Base-by-base conservation (phyloP, 2,113 vertebrate genomes). In the Nibea coibor region DNA sequence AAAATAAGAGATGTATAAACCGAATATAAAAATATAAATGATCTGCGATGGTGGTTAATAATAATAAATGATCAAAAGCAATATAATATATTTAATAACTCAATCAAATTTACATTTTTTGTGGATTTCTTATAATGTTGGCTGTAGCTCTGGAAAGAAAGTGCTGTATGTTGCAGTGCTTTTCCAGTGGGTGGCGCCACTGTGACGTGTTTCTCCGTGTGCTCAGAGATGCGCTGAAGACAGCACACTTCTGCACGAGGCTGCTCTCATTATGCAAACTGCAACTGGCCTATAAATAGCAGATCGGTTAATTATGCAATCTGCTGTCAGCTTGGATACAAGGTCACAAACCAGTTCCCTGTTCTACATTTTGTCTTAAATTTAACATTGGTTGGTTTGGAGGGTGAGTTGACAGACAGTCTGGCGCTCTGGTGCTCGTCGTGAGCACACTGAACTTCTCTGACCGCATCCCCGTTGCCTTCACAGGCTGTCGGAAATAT, bases 141-240 rank as follows among this genome's bases (percentile, higher is more conserved):
- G 69, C 71, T 35, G 3, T 16, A 62, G 35, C 19, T 19, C 6
- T 62, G 19, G 3, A 11, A 61, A 48, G 14, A 24, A 74, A n/a
- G 28, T 31, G 8, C 9, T 45, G 53, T 19, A n/a, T 69, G 15
- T 78, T 82, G n/a, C 58, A 14, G 22, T 59, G 10, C 10, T 74
- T 77, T 48, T 75, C 79, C 90, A 68, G 43, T 59, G 24, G 90
- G 68, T 88, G 87, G 87, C 79, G 79, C 76, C 43, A 75, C 59
- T 78, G 67, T 71, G 64, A 56, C 57, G 42, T 63, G 56, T 73
- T 62, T 73, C 10, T 66, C 19, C 58, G 16, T 56, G 70, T n/a
- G 43, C 16, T 39, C 16, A 26, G 28, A 14, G n/a, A 35, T 45
- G 43, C 14, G 4, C 15, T 5, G 47, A 39, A 42, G 42, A 28